Evolutionary conservation across 2,113 vertebrate species (phyloP), one percentile per base, ranked within the genome.

Genomic region (Tupaia chinensis): DNA sequence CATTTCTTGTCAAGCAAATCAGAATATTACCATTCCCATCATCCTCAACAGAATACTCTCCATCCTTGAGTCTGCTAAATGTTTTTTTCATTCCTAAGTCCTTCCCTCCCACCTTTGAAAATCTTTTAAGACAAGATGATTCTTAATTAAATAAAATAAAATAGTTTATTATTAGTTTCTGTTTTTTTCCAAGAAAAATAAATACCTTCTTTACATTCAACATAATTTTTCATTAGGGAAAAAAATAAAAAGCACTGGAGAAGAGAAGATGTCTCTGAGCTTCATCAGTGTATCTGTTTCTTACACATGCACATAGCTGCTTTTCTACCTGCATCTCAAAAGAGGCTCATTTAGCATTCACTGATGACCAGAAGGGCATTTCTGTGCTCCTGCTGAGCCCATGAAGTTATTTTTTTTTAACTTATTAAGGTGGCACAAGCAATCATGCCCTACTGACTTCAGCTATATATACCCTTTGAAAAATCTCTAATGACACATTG

Each of bases 381-480:
- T 76, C 84, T 89, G 79, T 74, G 79, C 56, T 88, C 81, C 76
- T 15, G 29, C 77, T 89, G 86, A 95, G 89, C 53, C 56, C 10
- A 1, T 85, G 83, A 92, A 58, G 60, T n/a, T n/a, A n/a, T 85
- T 79, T 68, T 56, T 56, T 58, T 56, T 90, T 9, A 53, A 69
- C 78, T 89, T 76, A 85, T 73, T 89, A 93, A 96, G 89, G 85
- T 92, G 79, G 27, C 34, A 17, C 78, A 56, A 3, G 1, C n/a
- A 86, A 78, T 83, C 69, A 58, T 80, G 65, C 78, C 69, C 81
- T 93, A 54, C 29, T 79, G 93, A 91, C 74, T 95, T 82, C 22
- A 83, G 82, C 29, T 92, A 66, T 68, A 74, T 70, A 72, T 93
- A 72, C 74, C 72, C 80, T 96, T 96, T 96, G 96, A 97, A 97